A percentile compares a stretch with the other conserved stretches of the same genome.
Evolutionary conservation across 2,888 invertebrate species (phyloP).

Genomic region (Nemotelus pantherinus): DNA sequence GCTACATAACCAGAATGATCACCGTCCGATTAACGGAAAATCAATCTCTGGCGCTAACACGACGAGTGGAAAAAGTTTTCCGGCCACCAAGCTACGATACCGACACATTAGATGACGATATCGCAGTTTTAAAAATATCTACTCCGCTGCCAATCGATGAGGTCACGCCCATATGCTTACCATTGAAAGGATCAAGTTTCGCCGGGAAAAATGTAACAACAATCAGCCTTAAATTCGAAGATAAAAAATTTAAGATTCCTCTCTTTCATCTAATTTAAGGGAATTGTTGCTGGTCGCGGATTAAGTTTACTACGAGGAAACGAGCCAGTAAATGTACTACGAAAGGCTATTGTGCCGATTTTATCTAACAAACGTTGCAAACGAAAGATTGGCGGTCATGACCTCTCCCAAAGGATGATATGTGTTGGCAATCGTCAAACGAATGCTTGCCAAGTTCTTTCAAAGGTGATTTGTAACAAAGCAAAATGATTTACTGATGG

Average conservation of each 20-base stretch:
- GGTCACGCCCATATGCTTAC: constrained; percentile 77
- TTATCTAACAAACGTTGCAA: constrained; percentile 26
- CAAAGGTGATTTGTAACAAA: neutral
- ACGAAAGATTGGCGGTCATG: constrained; percentile 1
- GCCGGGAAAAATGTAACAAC: constrained; percentile 44
- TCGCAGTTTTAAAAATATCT: constrained; percentile 13
- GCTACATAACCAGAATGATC: constrained; percentile 68
- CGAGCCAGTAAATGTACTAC: constrained; percentile 3
- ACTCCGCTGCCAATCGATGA: constrained; percentile 53
- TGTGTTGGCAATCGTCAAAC: constrained; percentile 30
- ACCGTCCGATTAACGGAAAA: constrained; percentile 74
- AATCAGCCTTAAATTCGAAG: neutral
- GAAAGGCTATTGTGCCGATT: constrained; percentile 29
- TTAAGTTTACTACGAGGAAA: neutral
- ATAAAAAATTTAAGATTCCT: neutral
- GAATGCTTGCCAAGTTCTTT: constrained; percentile 33
- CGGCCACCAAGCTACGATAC: constrained; percentile 33
- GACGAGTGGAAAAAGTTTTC: neutral
- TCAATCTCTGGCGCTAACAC: constrained; percentile 66
- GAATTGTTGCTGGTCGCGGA: constrained; percentile 42
- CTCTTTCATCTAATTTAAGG: constrained; percentile 6
- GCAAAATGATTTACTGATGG: neutral
- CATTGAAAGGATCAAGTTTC: constrained; percentile 67
- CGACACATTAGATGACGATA: constrained; percentile 51
- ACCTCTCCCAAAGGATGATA: constrained; percentile 14